Evolutionary conservation across 2,888 invertebrate species (phyloP), one percentile per base, ranked within the genome.

Genomic region (Abrostola triplasia): DNA sequence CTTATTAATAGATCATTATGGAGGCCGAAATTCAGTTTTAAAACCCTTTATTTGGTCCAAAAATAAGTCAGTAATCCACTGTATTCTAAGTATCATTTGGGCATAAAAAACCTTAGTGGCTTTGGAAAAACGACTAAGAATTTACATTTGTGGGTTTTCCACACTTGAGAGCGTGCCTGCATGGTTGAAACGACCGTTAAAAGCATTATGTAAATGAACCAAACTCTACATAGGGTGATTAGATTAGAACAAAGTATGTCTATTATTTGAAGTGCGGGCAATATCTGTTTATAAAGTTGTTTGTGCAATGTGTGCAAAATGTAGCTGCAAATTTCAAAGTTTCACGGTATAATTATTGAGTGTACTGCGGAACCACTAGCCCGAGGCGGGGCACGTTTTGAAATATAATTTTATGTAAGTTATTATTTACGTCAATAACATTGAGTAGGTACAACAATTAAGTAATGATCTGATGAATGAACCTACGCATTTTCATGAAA

Each of bases 121-220:
- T 69, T 58, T 35, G 35, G 59, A 77, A 77, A 77, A 80, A 66
- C 73, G 56, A 64, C 57, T 44, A 64, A 64, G 67, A 73, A 74
- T 77, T 79, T 71, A 80, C 70, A 80, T 80, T 70, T 70, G 69
- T 57, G 67, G 69, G 67, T 70, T 58, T 69, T 11, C 68, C 64
- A 55, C 40, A 59, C 56, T 64, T 49, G 57, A 54, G 55, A 65
- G 67, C 67, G 48, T 48, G 80, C 69, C 71, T 75, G 75, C 69
- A 78, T 80, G 75, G 68, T 59, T 58, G 72, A 59, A 77, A 80
- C 64, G 78, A 77, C 70, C 64, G 65, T 74, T 71, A 72, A 72
- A 70, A 77, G 78, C 76, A 77, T 75, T 80, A 80, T 77, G 67
- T 51, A 77, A 78, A 78, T 75, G 66, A 72, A 57, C 67, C 59